Conservation (phyloP, 2,888 invertebrate species). For the Diarsia rubi region DNA sequence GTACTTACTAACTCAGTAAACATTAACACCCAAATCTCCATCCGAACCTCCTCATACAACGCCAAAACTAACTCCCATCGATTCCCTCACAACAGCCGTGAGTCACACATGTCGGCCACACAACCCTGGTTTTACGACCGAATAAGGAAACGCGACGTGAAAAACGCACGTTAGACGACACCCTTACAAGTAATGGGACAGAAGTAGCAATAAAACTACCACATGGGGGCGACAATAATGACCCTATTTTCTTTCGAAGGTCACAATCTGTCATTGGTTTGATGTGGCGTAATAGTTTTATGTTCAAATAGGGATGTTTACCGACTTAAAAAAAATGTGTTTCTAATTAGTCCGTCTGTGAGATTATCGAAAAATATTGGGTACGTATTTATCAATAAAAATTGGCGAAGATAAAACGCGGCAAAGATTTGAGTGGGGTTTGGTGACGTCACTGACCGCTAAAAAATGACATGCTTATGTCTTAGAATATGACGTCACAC, state of each 20-base stretch:
- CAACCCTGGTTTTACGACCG: conserved; percentile 58
- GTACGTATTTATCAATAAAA: too few relatives aligned
- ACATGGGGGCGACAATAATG: conserved; percentile 61
- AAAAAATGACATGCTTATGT: too few relatives aligned
- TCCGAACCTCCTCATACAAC: not conserved
- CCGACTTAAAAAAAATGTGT: too few relatives aligned
- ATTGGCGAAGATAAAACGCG: too few relatives aligned
- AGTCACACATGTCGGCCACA: conserved; percentile 48
- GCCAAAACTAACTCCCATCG: conserved; percentile 17
- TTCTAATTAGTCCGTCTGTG: too few relatives aligned
- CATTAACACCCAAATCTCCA: not conserved
- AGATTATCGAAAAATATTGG: too few relatives aligned
- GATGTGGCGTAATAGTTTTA: conserved; percentile 20
- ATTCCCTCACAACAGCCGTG: conserved; percentile 23
- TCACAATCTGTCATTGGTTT: conserved; percentile 53
- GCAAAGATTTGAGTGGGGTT: too few relatives aligned
- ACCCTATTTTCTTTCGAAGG: conserved; percentile 49
- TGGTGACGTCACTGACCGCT: too few relatives aligned
- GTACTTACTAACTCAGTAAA: not conserved
- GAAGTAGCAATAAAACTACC: conserved; percentile 63
- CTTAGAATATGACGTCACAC: too few relatives aligned
- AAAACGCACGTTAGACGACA: conserved; percentile 57
- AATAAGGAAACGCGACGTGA: conserved; percentile 63
- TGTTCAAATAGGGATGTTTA: too few relatives aligned
- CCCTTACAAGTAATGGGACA: conserved; percentile 60